Percentiles rank a stretch among this genome's conserved stretches.
Conservation (phyloP, 2,888 invertebrate genomes). For the Eurytoma adleriae region DNA sequence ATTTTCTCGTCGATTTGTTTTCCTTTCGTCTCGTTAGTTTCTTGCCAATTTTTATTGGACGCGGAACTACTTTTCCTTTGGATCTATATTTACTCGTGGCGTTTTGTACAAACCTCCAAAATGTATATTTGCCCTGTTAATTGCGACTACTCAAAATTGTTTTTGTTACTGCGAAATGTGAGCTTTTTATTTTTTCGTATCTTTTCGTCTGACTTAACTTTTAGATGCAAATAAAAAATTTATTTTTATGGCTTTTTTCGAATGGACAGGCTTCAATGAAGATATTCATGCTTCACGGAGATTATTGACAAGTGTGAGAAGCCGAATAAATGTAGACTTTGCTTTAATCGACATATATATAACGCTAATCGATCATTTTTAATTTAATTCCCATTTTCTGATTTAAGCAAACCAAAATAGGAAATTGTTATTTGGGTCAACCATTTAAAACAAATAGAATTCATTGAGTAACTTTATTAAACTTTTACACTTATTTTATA, state of each 20-base stretch:
- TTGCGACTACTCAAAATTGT: background rate
- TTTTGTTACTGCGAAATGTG: too few species aligned
- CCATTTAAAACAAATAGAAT: background rate
- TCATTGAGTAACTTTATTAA: background rate
- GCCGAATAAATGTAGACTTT: too few species aligned
- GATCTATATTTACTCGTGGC: too few species aligned
- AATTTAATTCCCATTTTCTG: slow-evolving; percentile 34
- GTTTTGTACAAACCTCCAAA: too few species aligned
- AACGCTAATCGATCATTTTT: slow-evolving; percentile 11
- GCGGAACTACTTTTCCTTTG: too few species aligned
- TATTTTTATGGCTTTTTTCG: too few species aligned
- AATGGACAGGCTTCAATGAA: too few species aligned
- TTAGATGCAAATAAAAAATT: too few species aligned
- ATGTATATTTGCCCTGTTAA: background rate
- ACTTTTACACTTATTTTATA: background rate
- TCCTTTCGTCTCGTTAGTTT: background rate
- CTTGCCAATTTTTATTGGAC: too few species aligned
- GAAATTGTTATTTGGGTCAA: slow-evolving; percentile 39
- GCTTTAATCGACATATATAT: slow-evolving; percentile 10
- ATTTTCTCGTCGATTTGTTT: background rate
- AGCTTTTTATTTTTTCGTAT: too few species aligned
- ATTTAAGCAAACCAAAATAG: slow-evolving; percentile 33
- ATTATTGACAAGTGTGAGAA: too few species aligned
- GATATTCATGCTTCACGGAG: too few species aligned
- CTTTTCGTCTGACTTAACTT: background rate